Evolutionary conservation across 92 coral and sea anemone genomes (phyloP).

Genomic region (Phenganax stokvisi): DNA sequence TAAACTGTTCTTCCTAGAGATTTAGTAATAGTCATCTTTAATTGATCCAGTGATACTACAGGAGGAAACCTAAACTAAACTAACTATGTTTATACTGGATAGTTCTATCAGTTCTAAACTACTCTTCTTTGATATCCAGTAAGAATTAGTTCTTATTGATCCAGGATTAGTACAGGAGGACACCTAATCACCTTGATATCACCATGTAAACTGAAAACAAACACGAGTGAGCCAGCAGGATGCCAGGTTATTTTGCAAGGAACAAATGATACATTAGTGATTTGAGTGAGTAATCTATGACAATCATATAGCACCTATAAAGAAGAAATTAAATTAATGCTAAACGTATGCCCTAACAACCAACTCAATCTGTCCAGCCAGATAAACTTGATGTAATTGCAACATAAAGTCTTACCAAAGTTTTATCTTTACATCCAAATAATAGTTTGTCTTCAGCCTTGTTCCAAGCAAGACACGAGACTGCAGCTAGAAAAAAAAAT

Average conservation of each 20-base stretch:
- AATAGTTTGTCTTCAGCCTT: constrained; percentile 83
- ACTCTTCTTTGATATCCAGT: not conserved
- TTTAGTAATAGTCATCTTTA: not conserved
- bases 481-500: constrained; percentile 47
- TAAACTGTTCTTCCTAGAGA: not conserved
- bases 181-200: constrained; percentile 64
- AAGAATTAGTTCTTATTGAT: not conserved
- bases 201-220: constrained; percentile 75
- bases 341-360: too few species aligned
- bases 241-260: constrained; percentile 82
- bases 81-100: too few species aligned
- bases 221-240: constrained; percentile 78
- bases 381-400: not conserved
- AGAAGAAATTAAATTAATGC: too few species aligned
- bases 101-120: too few species aligned
- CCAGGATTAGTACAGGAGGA: not conserved
- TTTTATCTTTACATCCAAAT: constrained; percentile 89
- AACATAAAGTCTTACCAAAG: constrained; percentile 55
- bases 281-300: constrained; percentile 82
- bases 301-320: constrained; percentile 84
- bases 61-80: too few species aligned
- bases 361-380: not conserved
- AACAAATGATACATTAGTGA: constrained; percentile 72
- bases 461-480: constrained; percentile 68
- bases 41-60: not conserved